Percentiles rank a stretch among this genome's conserved stretches.
phyloP scores from a whole-genome alignment of 2,797 vertebrate genomes.

The Sebastes hubbsi region DNA sequence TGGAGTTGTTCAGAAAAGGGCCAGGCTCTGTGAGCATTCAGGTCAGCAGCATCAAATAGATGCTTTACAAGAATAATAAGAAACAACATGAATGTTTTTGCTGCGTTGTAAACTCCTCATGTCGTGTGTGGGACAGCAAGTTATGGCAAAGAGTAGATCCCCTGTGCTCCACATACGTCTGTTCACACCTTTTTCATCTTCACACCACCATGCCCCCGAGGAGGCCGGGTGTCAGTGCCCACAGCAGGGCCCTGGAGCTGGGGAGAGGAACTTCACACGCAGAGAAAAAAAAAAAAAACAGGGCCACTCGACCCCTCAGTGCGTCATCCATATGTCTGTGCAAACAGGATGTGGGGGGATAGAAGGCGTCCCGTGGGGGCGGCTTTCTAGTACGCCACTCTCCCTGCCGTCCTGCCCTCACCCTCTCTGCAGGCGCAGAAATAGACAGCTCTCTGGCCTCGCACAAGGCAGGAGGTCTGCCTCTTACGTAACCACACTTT shows the following conservation, averaged over 20 bases:
- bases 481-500: constrained; percentile 67
- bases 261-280: constrained; percentile 38
- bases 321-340: constrained; percentile 78
- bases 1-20: not conserved
- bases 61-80: not conserved
- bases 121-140: not conserved
- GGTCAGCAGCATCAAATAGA: not conserved
- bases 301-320: constrained; percentile 62
- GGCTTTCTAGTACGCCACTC: constrained; percentile 67
- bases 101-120: not conserved
- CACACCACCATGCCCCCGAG: constrained; percentile 12
- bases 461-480: constrained; percentile 57
- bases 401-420: constrained; percentile 73
- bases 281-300: constrained; percentile 31
- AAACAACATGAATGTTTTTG: not conserved
- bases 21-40: not conserved
- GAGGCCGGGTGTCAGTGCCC: constrained; percentile 19
- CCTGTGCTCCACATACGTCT: not conserved
- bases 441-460: constrained; percentile 65
- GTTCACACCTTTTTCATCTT: constrained; percentile 50
- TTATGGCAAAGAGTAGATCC: not conserved
- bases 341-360: constrained; percentile 80
- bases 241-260: constrained; percentile 21
- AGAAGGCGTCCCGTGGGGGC: constrained; percentile 67
- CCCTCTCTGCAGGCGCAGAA: constrained; percentile 71